Evolutionary conservation across 2,113 vertebrate species (phyloP).

Genomic region (Thymallus thymallus): DNA sequence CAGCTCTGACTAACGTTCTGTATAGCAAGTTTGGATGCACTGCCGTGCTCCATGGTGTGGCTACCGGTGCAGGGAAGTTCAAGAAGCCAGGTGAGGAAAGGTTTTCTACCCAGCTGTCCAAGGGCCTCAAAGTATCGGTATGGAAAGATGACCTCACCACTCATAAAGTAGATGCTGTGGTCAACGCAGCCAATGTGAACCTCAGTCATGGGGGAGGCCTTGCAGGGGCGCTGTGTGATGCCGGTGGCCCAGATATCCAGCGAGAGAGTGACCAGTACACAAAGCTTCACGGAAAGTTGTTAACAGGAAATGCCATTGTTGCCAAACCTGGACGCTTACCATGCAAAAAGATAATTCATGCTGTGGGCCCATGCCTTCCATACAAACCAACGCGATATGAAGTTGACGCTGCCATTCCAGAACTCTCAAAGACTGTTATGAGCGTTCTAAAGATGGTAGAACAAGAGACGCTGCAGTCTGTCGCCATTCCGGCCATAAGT

Average conservation of each 20-base stretch:
- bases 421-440: constrained; percentile 36
- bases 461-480: neutral
- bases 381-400: rapidly evolving
- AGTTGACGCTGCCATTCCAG: rapidly evolving
- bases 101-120: constrained; percentile 50
- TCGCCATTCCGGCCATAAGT: constrained; percentile 93
- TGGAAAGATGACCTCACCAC: constrained; percentile 82
- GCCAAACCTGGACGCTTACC: constrained; percentile 70
- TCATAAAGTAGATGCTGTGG: constrained; percentile 75
- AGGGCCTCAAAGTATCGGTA: constrained; percentile 71
- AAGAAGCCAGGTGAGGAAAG: constrained; percentile 32
- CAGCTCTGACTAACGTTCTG: constrained; percentile 62
- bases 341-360: constrained; percentile 80
- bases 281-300: rapidly evolving
- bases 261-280: constrained; percentile 41
- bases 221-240: constrained; percentile 70
- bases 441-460: constrained; percentile 61
- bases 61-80: rapidly evolving
- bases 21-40: constrained; percentile 75
- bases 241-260: constrained; percentile 76
- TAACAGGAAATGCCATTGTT: constrained; percentile 55
- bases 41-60: constrained; percentile 30
- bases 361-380: constrained; percentile 76
- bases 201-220: constrained; percentile 76
- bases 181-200: constrained; percentile 82